These are phyloP conservation scores for Drosophila anomelani DNA, from an alignment of 2,888 invertebrate species.

Conservation along the genomic window DNA sequence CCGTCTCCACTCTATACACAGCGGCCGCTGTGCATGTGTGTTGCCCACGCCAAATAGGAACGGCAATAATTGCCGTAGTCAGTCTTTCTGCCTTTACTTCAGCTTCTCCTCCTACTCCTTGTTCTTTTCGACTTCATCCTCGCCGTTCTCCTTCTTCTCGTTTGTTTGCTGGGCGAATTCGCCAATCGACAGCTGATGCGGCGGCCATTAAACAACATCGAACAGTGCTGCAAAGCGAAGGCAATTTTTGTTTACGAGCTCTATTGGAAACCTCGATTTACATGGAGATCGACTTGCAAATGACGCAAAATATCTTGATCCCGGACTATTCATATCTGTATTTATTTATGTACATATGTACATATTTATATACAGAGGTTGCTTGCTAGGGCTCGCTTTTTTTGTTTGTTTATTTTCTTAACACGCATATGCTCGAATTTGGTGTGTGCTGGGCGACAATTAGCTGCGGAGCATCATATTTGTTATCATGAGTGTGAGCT, in stretches of 20 bases:
- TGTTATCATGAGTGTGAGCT: conserved; percentile 12
- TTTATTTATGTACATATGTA: not conserved
- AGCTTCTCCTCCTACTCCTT: conserved; percentile 3
- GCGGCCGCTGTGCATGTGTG: conserved; percentile 13
- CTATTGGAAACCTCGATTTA: not conserved
- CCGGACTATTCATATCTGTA: not conserved
- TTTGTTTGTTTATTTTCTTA: conserved; percentile 31
- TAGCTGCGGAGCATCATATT: conserved; percentile 21
- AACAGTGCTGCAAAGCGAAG: conserved; percentile 40
- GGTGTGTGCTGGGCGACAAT: conserved; percentile 18
- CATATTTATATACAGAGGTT: not conserved
- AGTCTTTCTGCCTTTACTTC: conserved; percentile 27
- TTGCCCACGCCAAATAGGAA: conserved; percentile 34
- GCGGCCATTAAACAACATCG: conserved; percentile 44
- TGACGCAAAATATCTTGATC: not conserved
- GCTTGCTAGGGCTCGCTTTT: not conserved
- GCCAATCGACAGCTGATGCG: conserved; percentile 49
- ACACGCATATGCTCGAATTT: conserved; percentile 21
- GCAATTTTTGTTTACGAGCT: conserved; percentile 42
- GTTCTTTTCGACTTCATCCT: conserved; percentile 2
- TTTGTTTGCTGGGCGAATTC: conserved; percentile 17
- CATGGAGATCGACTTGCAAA: not conserved
- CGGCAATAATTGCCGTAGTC: conserved; percentile 46
- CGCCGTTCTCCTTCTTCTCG: not conserved
- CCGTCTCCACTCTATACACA: conserved; percentile 11